Evolutionary conservation across 2,113 vertebrate species (phyloP).

Genomic region (Neodontobutis hainanensis): DNA sequence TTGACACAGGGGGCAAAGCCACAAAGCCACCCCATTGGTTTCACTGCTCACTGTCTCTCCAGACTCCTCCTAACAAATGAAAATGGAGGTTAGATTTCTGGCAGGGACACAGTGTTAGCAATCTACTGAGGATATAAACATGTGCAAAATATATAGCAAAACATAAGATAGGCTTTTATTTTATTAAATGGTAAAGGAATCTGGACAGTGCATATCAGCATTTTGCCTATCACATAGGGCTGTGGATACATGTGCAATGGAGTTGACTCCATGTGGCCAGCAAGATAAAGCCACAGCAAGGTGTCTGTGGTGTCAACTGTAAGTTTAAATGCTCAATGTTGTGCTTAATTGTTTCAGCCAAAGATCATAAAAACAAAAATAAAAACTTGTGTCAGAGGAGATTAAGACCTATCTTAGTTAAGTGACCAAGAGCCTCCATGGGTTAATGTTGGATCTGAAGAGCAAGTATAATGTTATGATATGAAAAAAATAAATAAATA

Average conservation of each 20-base stretch:
- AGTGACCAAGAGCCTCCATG: neutral
- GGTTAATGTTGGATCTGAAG: neutral
- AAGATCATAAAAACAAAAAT: neutral
- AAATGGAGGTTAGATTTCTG: neutral
- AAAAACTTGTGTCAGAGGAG: neutral
- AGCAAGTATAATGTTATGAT: neutral
- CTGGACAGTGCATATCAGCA: neutral
- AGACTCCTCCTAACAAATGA: conserved; percentile 75
- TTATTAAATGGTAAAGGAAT: neutral
- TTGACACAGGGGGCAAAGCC: conserved; percentile 82
- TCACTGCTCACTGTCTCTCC: conserved; percentile 75
- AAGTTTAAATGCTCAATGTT: conserved; percentile 2
- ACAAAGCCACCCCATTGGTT: conserved; percentile 71
- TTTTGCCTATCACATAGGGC: neutral
- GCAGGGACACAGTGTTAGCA: neutral
- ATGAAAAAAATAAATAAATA: too few species aligned
- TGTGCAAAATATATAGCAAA: neutral
- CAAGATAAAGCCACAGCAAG: neutral
- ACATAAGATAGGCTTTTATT: neutral
- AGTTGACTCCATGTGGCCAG: conserved; percentile 1
- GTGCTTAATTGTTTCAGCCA: neutral
- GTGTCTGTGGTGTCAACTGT: neutral
- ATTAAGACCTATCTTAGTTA: neutral
- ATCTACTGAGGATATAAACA: neutral
- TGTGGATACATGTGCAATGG: neutral